phyloP scores from a whole-genome alignment of 2,888 invertebrate genomes.

The Drosophila meridiana region DNA sequence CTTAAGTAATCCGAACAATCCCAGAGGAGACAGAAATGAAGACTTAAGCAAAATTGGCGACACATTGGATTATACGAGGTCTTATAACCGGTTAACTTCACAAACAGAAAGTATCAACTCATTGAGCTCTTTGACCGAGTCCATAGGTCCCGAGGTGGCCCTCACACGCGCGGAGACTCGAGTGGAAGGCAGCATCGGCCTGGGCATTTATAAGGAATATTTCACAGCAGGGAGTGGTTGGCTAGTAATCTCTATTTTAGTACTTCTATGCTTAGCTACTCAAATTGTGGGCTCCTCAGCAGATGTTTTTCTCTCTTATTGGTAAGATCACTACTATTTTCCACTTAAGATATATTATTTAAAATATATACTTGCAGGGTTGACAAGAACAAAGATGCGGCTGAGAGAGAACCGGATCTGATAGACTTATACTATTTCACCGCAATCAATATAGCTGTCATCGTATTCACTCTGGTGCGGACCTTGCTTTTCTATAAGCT shows the following conservation, averaged over 20 bases:
- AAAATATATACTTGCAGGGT: slow-evolving; percentile 49
- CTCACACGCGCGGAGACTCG: slow-evolving; percentile 87
- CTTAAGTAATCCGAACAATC: slow-evolving; percentile 38
- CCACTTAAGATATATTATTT: not conserved
- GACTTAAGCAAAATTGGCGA: slow-evolving; percentile 8
- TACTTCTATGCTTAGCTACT: slow-evolving; percentile 88
- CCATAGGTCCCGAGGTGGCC: slow-evolving; percentile 82
- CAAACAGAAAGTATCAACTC: slow-evolving; percentile 83
- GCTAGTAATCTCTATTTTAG: slow-evolving; percentile 86
- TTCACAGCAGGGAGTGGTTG: slow-evolving; percentile 89
- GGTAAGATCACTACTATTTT: slow-evolving; percentile 84
- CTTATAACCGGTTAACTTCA: slow-evolving; percentile 35
- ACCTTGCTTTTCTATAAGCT: slow-evolving; percentile 86
- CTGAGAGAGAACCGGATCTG: slow-evolving; percentile 51
- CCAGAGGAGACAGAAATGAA: not conserved
- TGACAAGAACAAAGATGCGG: slow-evolving; percentile 61
- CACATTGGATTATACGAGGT: not conserved
- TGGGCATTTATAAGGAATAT: slow-evolving; percentile 88
- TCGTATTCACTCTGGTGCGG: slow-evolving; percentile 82
- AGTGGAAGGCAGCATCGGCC: slow-evolving; percentile 88
- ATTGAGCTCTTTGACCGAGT: slow-evolving; percentile 85
- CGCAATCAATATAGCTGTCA: slow-evolving; percentile 84
- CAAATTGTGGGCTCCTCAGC: slow-evolving; percentile 90
- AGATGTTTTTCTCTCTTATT: slow-evolving; percentile 91
- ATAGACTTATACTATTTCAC: slow-evolving; percentile 86